Percentiles rank a stretch among this genome's conserved stretches.
These are phyloP conservation scores for Parotia lawesii DNA, from an alignment of 2,113 vertebrate genomes.

Conservation along the genomic window DNA sequence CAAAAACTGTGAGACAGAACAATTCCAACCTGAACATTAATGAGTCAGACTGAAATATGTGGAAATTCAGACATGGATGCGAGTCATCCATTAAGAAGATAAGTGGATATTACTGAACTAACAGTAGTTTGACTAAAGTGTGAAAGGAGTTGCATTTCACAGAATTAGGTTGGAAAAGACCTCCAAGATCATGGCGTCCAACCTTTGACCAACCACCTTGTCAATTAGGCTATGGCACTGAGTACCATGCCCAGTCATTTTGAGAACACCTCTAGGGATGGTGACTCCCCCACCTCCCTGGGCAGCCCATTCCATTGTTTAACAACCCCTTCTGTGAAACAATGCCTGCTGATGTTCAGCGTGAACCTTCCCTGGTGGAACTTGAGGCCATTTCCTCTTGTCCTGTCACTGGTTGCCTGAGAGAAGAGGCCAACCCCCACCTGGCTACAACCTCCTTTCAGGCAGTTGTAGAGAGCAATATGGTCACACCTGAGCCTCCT, in stretches of 20 bases:
- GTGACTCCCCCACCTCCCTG: background rate
- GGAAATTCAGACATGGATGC: background rate
- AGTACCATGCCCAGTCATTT: background rate
- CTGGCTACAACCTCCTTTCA: background rate
- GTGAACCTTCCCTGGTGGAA: background rate
- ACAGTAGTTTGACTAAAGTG: background rate
- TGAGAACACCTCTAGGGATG: background rate
- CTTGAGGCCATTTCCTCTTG: background rate
- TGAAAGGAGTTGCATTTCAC: background rate
- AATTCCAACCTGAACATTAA: background rate
- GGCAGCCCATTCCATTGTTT: background rate
- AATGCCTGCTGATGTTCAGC: background rate
- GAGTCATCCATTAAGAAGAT: background rate
- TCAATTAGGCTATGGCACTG: background rate
- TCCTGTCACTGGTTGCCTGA: background rate
- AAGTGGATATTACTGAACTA: background rate
- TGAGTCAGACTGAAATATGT: background rate
- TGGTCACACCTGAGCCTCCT: background rate
- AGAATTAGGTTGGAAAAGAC: background rate
- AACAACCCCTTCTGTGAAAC: background rate
- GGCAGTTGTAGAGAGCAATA: background rate
- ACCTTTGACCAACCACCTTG: background rate
- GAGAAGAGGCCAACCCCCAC: background rate
- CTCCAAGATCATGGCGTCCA: background rate
- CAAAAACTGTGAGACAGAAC: background rate